Percentiles rank a stretch among this genome's conserved stretches.
phyloP scores from a whole-genome alignment of 2,797 vertebrate genomes.

The Oryzias dopingdopingensis region DNA sequence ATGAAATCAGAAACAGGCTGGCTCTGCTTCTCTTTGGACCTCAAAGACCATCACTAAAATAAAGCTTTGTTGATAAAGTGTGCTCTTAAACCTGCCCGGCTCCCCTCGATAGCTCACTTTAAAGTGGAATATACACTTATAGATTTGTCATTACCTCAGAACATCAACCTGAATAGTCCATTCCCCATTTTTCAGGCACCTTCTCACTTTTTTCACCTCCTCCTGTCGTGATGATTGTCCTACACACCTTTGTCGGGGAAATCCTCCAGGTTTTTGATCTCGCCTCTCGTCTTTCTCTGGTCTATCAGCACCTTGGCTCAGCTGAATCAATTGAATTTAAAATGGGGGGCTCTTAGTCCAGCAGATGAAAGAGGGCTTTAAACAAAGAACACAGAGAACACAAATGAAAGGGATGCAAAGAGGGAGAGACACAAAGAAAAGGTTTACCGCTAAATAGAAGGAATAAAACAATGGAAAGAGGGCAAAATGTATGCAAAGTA shows the following conservation, averaged over 20 bases:
- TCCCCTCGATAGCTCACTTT: constrained; percentile 19
- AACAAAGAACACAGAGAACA: constrained; percentile 60
- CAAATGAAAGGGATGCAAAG: constrained; percentile 58
- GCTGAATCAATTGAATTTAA: constrained; percentile 70
- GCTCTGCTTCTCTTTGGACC: constrained; percentile 21
- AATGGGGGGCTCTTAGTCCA: constrained; percentile 59
- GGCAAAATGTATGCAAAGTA: constrained; percentile 28
- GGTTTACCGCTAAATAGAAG: constrained; percentile 37
- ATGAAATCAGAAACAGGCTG: constrained; percentile 27
- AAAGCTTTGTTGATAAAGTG: constrained; percentile 42
- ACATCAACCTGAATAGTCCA: constrained; percentile 49
- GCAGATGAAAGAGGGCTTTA: constrained; percentile 71
- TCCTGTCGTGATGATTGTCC: constrained; percentile 55
- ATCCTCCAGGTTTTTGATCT: constrained; percentile 69
- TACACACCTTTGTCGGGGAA: constrained; percentile 62
- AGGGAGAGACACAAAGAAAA: constrained; percentile 38
- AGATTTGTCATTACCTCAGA: constrained; percentile 22
- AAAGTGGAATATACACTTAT: constrained; percentile 14
- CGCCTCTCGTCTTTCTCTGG: constrained; percentile 34
- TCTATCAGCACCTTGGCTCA: constrained; percentile 60
- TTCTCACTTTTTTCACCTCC: constrained; percentile 8
- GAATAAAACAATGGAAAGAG: constrained; percentile 31
- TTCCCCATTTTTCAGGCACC: constrained; percentile 39
- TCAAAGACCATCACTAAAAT: constrained; percentile 30
- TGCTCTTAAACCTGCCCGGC: constrained; percentile 33